phyloP scores from a whole-genome alignment of 2,888 invertebrate genomes.

The Hydrotaea diabolus region DNA sequence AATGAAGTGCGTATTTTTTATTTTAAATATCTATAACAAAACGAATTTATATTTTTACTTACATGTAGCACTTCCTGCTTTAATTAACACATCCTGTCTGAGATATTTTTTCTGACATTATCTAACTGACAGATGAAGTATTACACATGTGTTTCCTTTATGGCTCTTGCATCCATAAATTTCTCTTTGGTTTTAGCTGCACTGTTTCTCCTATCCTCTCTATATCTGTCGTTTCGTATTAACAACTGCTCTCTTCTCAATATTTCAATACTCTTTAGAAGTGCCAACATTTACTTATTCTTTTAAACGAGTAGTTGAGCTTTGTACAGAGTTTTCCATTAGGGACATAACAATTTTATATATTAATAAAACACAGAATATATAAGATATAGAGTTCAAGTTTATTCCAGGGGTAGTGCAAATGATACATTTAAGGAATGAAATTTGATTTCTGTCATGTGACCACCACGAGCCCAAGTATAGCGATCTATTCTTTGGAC shows the following conservation, averaged over 20 bases:
- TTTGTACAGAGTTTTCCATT: no score
- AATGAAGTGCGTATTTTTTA: neutral
- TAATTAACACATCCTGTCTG: neutral
- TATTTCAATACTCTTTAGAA: no score
- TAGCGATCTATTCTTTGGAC: no score
- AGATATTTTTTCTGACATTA: neutral
- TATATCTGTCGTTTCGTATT: neutral
- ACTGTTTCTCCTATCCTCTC: neutral
- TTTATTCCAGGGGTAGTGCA: no score
- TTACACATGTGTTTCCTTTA: slow-evolving; percentile 16
- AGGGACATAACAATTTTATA: no score
- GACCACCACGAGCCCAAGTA: no score
- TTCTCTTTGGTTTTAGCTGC: neutral
- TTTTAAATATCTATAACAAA: neutral
- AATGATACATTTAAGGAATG: no score
- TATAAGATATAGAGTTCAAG: no score
- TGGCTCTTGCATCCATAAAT: neutral
- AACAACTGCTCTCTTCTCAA: no score
- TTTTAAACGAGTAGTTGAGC: neutral
- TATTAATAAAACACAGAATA: no score
- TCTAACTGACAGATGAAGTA: slow-evolving; percentile 19
- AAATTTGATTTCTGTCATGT: no score
- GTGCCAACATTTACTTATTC: no score
- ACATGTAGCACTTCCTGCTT: neutral
- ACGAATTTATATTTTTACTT: neutral